phyloP scores from a whole-genome alignment of 2,888 invertebrate genomes.

The Agonopterix alstromeriana region DNA sequence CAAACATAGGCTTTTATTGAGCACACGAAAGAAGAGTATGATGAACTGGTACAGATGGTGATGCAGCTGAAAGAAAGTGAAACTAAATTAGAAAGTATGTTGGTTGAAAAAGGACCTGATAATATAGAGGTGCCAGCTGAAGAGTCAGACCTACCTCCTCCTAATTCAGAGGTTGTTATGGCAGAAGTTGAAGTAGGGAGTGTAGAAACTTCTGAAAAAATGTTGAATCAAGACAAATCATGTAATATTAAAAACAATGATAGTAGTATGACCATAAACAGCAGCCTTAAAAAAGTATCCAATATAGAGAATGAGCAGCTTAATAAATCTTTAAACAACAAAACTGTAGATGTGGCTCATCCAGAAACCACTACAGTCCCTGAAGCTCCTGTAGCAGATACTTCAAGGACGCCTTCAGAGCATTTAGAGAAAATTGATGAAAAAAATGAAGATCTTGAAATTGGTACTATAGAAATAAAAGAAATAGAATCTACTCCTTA shows the following conservation, averaged over 20 bases:
- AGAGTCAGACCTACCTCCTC: constrained; percentile 22
- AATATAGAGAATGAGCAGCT: constrained; percentile 68
- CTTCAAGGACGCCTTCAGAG: constrained; percentile 11
- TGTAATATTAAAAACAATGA: constrained; percentile 33
- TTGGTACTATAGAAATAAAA: constrained; percentile 24
- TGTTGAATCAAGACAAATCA: constrained; percentile 27
- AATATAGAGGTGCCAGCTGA: constrained; percentile 52
- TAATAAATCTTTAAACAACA: constrained; percentile 50
- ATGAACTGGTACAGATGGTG: constrained; percentile 80
- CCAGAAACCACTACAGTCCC: too few relatives aligned
- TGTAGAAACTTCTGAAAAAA: not conserved
- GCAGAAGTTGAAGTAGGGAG: constrained; percentile 19
- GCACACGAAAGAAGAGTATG: constrained; percentile 73
- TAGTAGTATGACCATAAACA: constrained; percentile 33
- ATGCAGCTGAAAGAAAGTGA: constrained; percentile 84
- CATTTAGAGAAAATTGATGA: constrained; percentile 13
- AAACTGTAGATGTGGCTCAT: too few relatives aligned
- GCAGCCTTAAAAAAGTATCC: constrained; percentile 59
- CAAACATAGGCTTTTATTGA: constrained; percentile 69
- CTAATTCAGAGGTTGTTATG: constrained; percentile 18
- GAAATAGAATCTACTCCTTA: constrained; percentile 31
- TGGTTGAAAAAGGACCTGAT: constrained; percentile 52
- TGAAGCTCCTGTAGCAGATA: constrained; percentile 10
- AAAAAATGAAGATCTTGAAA: constrained; percentile 14
- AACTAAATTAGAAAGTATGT: constrained; percentile 77